Evolutionary conservation across 2,797 vertebrate species (phyloP).

Genomic region (Chiloscyllium punctatum): DNA sequence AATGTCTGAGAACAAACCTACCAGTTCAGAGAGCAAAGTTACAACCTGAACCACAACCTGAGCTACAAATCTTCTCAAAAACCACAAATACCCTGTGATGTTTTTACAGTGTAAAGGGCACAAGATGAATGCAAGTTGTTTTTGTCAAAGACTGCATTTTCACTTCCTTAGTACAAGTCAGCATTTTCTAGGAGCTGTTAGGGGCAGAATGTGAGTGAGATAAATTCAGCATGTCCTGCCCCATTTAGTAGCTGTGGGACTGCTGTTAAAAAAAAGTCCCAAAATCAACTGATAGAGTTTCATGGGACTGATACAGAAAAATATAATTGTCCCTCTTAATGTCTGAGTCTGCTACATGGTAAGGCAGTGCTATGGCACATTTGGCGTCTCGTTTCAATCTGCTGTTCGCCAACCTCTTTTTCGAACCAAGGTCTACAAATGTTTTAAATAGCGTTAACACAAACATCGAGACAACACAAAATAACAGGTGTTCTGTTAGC

Average conservation of each 20-base stretch:
- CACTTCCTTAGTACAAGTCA: background rate
- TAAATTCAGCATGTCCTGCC: background rate
- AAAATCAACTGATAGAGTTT: background rate
- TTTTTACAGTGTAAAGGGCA: background rate
- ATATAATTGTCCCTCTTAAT: background rate
- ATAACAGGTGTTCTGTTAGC: slow-evolving; percentile 21
- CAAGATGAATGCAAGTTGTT: background rate
- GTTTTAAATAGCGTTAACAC: slow-evolving; percentile 23
- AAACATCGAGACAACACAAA: slow-evolving; percentile 21
- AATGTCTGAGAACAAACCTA: too few species aligned
- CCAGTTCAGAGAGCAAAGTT: too few species aligned
- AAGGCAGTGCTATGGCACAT: background rate
- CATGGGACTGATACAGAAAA: background rate
- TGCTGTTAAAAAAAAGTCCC: background rate
- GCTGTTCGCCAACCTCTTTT: background rate
- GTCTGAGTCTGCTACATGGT: background rate
- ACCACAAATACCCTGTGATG: background rate
- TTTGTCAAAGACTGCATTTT: background rate
- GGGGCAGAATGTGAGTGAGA: background rate
- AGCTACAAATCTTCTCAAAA: too few species aligned
- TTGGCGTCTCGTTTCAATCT: background rate
- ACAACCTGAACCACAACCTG: too few species aligned
- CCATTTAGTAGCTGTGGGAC: background rate
- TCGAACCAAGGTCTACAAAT: background rate
- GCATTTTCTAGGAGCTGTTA: background rate